Percentiles rank a stretch among this genome's conserved stretches.
These are phyloP conservation scores for Siderastrea siderea DNA, from an alignment of 92 coral and sea anemone genomes.

Conservation along the genomic window DNA sequence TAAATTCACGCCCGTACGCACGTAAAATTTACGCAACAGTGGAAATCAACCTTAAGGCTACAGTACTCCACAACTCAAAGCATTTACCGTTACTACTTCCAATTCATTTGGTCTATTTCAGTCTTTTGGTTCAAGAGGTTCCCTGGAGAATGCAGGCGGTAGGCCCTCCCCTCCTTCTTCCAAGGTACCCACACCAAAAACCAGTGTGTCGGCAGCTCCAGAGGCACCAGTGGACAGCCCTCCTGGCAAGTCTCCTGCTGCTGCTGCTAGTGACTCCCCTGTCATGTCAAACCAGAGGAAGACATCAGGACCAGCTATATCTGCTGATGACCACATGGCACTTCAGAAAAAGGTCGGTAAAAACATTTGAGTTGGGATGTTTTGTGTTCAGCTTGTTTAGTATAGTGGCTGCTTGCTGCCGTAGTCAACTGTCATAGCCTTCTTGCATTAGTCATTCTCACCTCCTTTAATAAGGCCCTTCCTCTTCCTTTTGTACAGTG, in stretches of 20 bases:
- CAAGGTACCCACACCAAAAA: slow-evolving; percentile 59
- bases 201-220: slow-evolving; percentile 50
- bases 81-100: no score
- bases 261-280: slow-evolving; percentile 28
- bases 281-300: slow-evolving; percentile 24
- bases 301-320: slow-evolving; percentile 73
- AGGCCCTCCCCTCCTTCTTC: slow-evolving; percentile 55
- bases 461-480: no score
- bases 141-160: slow-evolving; percentile 76
- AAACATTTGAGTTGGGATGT: background rate
- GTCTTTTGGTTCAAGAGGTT: slow-evolving; percentile 93
- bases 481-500: no score
- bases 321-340: slow-evolving; percentile 90
- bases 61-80: no score
- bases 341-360: slow-evolving; percentile 79
- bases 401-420: background rate
- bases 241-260: slow-evolving; percentile 27
- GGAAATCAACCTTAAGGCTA: no score
- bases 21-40: no score
- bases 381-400: background rate
- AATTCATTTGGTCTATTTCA: slow-evolving; percentile 2
- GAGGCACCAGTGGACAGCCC: slow-evolving; percentile 21
- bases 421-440: background rate
- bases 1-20: no score
- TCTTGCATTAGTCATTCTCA: background rate